Evolutionary conservation across 2,113 vertebrate species (phyloP), one percentile per base, ranked within the genome.

Genomic region (Archilochus colubris): DNA sequence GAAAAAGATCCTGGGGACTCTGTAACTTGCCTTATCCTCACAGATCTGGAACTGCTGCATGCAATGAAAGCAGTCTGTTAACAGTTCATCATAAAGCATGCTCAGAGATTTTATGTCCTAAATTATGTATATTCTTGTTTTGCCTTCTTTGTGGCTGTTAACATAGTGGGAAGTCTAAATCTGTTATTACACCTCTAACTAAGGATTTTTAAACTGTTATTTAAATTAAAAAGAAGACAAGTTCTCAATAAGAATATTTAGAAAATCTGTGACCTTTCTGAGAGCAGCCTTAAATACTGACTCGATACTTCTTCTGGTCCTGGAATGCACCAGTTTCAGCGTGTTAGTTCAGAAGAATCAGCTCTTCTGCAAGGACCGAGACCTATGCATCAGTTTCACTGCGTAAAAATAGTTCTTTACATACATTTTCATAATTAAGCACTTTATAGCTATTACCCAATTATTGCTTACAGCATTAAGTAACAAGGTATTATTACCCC

Each of bases 401-500:
- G 3, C 48, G 62, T 91, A 75, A 70, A 92, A 93, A 91, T 62
- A 28, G 31, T 68, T 89, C 82, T 95, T 95, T 70, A 89, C 67
- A 82, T 57, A 48, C 16, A 93, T 94, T 91, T 95, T 86, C 86
- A 90, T 88, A 94, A 90, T 86, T 88, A 95, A 96, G 53, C 91
- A 94, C 80, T 93, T 91, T 81, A 74, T 80, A 95, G 86, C 86
- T 88, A 84, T 88, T 92, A 88, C 64, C 53, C 62, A 94, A 92
- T 94, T 94, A 94, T 16, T 91, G 92, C 96, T 96, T 78, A 86
- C 64, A 96, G 92, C 92, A 86, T 81, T 91, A 93, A 94, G 73
- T 94, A 95, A 91, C 61, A 88, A 86, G 76, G 87, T 88, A 81
- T 86, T 95, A 96, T 95, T 95, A 89, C 43, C 85, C 70, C 68